Evolutionary conservation across 2,888 invertebrate species (phyloP).

Genomic region (Adelphocoris suturalis): DNA sequence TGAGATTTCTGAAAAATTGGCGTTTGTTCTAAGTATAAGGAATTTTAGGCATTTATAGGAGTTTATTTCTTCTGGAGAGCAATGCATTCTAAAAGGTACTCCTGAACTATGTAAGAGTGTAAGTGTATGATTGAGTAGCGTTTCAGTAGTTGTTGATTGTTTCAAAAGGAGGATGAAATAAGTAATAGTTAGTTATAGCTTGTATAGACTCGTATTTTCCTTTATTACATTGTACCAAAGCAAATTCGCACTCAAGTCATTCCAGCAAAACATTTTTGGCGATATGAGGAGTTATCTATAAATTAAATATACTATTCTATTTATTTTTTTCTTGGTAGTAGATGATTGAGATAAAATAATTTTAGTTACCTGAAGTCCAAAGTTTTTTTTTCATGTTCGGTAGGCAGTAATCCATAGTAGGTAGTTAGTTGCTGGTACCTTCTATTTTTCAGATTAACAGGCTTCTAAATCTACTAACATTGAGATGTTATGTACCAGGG

Average conservation of each 20-base stretch:
- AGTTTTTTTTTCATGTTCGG: not conserved
- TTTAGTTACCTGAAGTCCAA: not conserved
- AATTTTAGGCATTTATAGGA: not conserved
- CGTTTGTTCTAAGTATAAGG: not conserved
- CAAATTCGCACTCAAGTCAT: not conserved
- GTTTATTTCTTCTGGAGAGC: not conserved
- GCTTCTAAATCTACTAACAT: not conserved
- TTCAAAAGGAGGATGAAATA: not conserved
- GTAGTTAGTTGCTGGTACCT: not conserved
- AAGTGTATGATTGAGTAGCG: constrained; percentile 16
- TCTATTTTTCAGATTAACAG: not conserved
- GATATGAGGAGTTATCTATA: not conserved
- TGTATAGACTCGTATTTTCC: not conserved
- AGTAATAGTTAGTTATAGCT: not conserved
- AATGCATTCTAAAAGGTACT: not conserved
- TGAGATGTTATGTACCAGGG: too few relatives aligned
- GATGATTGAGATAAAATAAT: not conserved
- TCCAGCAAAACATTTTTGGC: constrained; percentile 5
- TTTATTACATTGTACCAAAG: not conserved
- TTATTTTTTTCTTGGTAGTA: not conserved
- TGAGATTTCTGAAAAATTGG: not conserved
- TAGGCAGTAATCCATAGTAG: not conserved
- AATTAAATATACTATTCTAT: not conserved
- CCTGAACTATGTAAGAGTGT: not conserved
- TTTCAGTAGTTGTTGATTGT: constrained; percentile 11